Conservation (phyloP, 2,113 vertebrate genomes). For the Onychorhynchus coronatus region DNA sequence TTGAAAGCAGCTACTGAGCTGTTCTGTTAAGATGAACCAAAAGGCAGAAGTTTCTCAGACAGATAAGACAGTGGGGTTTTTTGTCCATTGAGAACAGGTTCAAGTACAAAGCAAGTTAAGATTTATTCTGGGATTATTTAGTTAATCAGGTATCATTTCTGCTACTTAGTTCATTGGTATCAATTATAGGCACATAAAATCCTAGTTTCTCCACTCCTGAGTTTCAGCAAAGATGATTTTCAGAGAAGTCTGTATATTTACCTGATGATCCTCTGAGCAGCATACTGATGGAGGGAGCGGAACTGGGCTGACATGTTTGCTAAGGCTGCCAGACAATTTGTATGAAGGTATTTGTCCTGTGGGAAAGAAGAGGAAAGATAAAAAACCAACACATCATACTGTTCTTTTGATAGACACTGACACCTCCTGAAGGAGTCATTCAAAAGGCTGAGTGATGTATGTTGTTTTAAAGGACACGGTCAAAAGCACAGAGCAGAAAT, state of each 20-base stretch:
- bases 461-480: background rate
- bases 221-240: background rate
- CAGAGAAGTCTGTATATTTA: constrained; percentile 54
- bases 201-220: background rate
- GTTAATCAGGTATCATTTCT: background rate
- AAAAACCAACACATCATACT: background rate
- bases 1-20: background rate
- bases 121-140: background rate
- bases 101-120: background rate
- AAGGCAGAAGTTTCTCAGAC: background rate
- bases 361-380: constrained; percentile 13
- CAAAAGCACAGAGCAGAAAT: background rate
- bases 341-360: constrained; percentile 98
- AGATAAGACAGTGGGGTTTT: background rate
- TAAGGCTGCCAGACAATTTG: constrained; percentile 94
- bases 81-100: background rate
- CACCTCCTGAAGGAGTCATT: background rate
- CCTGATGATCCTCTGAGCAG: constrained; percentile 98
- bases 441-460: background rate
- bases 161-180: background rate
- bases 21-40: background rate
- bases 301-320: constrained; percentile 99
- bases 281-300: constrained; percentile 94
- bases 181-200: background rate
- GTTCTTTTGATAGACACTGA: background rate